Percentiles rank a stretch among this genome's conserved stretches.
Evolutionary conservation across 1,140 invertebrate species (phyloP).

Genomic region (Trichonephila clavipes): DNA sequence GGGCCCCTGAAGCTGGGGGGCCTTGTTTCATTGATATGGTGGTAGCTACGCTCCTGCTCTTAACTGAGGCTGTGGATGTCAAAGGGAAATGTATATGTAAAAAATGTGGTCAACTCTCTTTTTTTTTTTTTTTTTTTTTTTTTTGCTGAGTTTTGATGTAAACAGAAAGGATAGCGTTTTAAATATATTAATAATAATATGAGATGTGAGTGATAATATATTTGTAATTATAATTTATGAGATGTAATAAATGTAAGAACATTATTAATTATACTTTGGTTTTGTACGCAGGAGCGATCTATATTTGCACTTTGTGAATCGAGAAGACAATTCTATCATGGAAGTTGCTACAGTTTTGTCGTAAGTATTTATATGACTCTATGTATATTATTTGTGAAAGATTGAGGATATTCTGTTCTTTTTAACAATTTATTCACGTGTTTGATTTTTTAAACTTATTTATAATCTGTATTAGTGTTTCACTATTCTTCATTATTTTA

Average conservation of each 20-base stretch:
- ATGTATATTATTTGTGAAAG: background rate
- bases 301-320: conserved; percentile 95
- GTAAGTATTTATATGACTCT: conserved; percentile 77
- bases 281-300: conserved; percentile 87
- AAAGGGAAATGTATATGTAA: too few relatives aligned
- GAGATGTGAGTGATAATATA: too few relatives aligned
- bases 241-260: background rate
- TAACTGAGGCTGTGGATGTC: too few relatives aligned
- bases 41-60: too few relatives aligned
- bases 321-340: conserved; percentile 93
- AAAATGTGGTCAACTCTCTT: too few relatives aligned
- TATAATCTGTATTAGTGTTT: conserved; percentile 42
- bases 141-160: too few relatives aligned
- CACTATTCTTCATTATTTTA: conserved; percentile 79
- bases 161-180: too few relatives aligned
- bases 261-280: background rate
- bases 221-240: too few relatives aligned
- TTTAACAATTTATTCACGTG: background rate
- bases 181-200: too few relatives aligned
- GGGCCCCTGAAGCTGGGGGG: too few relatives aligned
- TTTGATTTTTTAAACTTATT: background rate
- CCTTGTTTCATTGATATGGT: too few relatives aligned
- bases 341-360: conserved; percentile 83
- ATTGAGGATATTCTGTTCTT: background rate
- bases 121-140: too few relatives aligned